These are phyloP conservation scores for Psilopogon haemacephalus DNA, from an alignment of 2,113 vertebrate genomes.

Conservation along the genomic window DNA sequence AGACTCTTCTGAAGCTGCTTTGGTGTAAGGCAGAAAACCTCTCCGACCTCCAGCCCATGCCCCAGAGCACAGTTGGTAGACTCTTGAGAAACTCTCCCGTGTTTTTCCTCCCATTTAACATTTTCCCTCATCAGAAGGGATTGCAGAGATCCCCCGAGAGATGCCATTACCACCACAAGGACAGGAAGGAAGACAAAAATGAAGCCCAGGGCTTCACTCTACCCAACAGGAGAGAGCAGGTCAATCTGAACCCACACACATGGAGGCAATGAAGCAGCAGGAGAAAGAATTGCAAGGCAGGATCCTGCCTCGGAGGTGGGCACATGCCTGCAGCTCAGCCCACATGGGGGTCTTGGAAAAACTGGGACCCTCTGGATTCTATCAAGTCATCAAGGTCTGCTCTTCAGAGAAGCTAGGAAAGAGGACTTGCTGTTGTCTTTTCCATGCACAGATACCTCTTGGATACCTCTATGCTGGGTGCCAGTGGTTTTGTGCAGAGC, in stretches of 20 bases:
- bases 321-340: not conserved
- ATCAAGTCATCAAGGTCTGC: not conserved
- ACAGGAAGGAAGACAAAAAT: not conserved
- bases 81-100: not conserved
- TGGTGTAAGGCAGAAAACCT: not conserved
- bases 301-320: not conserved
- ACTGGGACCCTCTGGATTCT: not conserved
- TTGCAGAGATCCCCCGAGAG: not conserved
- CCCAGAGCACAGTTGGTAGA: not conserved
- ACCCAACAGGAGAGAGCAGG: not conserved
- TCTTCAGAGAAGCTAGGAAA: not conserved
- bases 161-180: not conserved
- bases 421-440: not conserved
- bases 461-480: not conserved
- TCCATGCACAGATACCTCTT: not conserved
- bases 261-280: not conserved
- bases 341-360: not conserved
- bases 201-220: not conserved
- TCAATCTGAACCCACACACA: rapidly evolving
- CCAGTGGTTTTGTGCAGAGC: not conserved
- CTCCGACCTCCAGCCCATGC: not conserved
- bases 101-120: not conserved
- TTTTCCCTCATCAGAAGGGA: not conserved
- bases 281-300: not conserved
- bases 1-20: not conserved